Conservation (phyloP, 2,888 invertebrate genomes). For the Eupsilia transversa region DNA sequence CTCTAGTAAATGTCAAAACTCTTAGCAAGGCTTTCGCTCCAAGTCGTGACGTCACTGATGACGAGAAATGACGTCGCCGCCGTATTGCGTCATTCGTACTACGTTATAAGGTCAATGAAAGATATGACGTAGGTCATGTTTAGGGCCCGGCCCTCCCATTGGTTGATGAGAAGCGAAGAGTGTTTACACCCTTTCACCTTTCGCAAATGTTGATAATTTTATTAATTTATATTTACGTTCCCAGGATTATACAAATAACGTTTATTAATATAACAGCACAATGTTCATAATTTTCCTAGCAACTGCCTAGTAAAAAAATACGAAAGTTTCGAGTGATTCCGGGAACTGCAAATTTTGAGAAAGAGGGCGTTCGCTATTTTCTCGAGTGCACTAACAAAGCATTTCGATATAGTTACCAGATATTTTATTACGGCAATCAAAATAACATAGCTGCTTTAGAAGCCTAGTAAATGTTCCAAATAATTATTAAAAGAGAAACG, state of each 20-base stretch:
- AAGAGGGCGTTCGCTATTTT: background rate
- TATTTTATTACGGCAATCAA: conserved; percentile 8
- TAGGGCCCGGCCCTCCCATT: background rate
- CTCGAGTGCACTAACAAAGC: background rate
- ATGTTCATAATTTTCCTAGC: background rate
- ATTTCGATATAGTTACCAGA: background rate
- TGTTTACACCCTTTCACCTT: background rate
- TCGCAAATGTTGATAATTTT: background rate
- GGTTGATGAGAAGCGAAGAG: background rate
- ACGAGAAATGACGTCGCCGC: conserved; percentile 21
- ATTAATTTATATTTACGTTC: background rate
- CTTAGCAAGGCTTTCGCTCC: conserved; percentile 41
- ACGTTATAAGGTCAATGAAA: conserved; percentile 25
- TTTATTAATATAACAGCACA: background rate
- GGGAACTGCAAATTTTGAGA: background rate
- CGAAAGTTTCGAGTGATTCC: background rate
- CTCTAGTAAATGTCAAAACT: conserved; percentile 49
- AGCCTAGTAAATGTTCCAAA: background rate
- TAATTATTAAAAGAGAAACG: background rate
- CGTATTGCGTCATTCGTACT: conserved; percentile 43
- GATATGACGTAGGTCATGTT: conserved; percentile 37
- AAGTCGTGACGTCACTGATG: conserved; percentile 45
- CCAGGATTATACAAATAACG: background rate
- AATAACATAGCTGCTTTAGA: background rate
- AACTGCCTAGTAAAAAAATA: background rate